Base-by-base conservation (phyloP, 2,797 vertebrate species). In the Microhierax caerulescens region DNA sequence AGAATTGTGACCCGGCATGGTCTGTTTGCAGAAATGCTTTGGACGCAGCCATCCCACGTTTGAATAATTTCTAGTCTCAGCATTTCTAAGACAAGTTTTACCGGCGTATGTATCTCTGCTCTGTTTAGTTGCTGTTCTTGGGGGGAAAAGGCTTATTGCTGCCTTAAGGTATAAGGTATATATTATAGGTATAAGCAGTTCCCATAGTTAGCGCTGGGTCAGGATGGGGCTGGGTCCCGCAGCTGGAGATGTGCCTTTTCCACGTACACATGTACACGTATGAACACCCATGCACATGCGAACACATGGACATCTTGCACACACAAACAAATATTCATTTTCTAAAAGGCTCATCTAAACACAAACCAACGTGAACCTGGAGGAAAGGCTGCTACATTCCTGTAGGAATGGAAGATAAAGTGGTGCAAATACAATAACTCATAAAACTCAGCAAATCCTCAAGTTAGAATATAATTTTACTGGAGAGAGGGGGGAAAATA, bases 381-480 rank as follows among this genome's bases (percentile, higher is more conserved):
- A 92, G 75, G 54, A 86, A 84, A 69, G 22, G 24, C 23, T 84
- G 92, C 86, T 64, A 8, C 37, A 41, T 51, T 56, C 27, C 80
- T 27, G 21, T 27, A 64, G 78, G 65, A 91, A 47, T 34, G 72
- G 90, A 92, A 97, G 79, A 97, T 94, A 82, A 96, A 96, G 90
- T 72, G 70, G 53, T 79, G 41, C 5, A 23, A 70, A 70, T 23
- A 91, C 84, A 96, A 95, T 67, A 95, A 81, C 93, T 83, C 88
- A 61, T 48, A 91, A 96, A 96, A 95, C 82, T 94, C 91, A 87
- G 96, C 72, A 95, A 93, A 93, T 95, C 74, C 78, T 92, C 76
- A 53, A 68, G 73, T 92, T 95, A 91, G 81, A 84, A 67, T 92
- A 83, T 83, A 69, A 90, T 96, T 97, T 96, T 96, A 86, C 77